A percentile compares a stretch with the other conserved stretches of the same genome.
Evolutionary conservation across 2,113 vertebrate genomes (phyloP).

Genomic region (Forbesichthys agassizii): DNA sequence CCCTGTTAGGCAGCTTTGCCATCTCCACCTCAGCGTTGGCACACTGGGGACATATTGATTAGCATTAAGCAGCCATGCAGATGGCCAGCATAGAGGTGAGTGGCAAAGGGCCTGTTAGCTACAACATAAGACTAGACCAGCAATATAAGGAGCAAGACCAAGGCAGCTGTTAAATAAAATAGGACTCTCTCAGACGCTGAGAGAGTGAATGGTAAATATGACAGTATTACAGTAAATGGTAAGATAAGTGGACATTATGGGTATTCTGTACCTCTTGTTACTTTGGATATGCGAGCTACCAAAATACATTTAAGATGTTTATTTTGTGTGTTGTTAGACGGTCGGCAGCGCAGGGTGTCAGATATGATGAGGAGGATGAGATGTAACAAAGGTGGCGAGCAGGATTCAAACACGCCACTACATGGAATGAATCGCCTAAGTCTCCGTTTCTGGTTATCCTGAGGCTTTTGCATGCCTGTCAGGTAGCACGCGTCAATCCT

Average conservation of each 20-base stretch:
- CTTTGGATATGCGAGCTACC: background rate
- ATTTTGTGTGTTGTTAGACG: background rate
- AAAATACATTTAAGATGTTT: background rate
- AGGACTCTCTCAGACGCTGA: background rate
- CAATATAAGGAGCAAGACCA: background rate
- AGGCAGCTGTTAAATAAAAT: background rate
- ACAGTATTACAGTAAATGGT: slow-evolving; percentile 1
- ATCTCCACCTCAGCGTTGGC: slow-evolving; percentile 66
- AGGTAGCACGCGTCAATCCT: slow-evolving; percentile 47
- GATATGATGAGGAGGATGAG: slow-evolving; percentile 14
- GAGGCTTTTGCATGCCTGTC: slow-evolving; percentile 50
- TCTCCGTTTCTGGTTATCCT: slow-evolving; percentile 20
- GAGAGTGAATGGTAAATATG: background rate
- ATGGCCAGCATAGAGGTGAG: slow-evolving; percentile 69
- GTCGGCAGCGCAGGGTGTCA: background rate
- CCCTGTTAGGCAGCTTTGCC: slow-evolving; percentile 68
- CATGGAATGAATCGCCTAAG: slow-evolving; percentile 38
- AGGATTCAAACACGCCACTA: slow-evolving; percentile 13
- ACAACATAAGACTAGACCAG: background rate
- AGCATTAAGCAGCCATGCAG: slow-evolving; percentile 73
- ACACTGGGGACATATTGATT: slow-evolving; percentile 72
- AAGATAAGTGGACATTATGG: background rate
- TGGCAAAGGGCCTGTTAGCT: slow-evolving; percentile 42
- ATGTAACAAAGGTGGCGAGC: slow-evolving; percentile 18
- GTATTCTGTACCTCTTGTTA: too few relatives aligned